A percentile compares a stretch with the other conserved stretches of the same genome.
These are phyloP conservation scores for Hypercompe scribonia DNA, from an alignment of 2,888 invertebrate species.

Conservation along the genomic window DNA sequence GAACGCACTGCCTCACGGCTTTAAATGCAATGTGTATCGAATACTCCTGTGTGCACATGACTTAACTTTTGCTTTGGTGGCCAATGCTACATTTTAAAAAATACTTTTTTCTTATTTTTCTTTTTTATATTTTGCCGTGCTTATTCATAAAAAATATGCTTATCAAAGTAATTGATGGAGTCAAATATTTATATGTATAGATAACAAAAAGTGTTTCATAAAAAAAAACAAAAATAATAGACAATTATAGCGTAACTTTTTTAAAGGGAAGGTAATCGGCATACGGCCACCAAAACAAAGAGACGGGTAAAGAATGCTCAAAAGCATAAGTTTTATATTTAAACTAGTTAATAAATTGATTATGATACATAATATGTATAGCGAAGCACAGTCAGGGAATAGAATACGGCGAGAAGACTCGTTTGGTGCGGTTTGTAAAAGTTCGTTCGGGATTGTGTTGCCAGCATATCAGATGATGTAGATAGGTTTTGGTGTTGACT, in stretches of 20 bases:
- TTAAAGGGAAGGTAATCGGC: slow-evolving; percentile 16
- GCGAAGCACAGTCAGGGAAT: slow-evolving; percentile 52
- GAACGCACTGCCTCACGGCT: slow-evolving; percentile 44
- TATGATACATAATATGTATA: slow-evolving; percentile 52
- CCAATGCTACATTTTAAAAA: slow-evolving; percentile 15
- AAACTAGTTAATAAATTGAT: slow-evolving; percentile 58
- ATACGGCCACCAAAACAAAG: slow-evolving; percentile 46
- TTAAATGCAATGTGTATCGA: slow-evolving; percentile 42
- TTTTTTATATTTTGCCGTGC: not conserved
- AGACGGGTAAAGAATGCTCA: slow-evolving; percentile 56
- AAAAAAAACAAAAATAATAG: not conserved
- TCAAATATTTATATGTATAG: not conserved
- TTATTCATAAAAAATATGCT: too few species aligned
- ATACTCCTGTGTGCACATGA: slow-evolving; percentile 52
- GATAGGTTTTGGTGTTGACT: slow-evolving; percentile 82
- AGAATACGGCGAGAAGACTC: slow-evolving; percentile 34
- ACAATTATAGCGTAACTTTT: not conserved
- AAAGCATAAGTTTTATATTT: slow-evolving; percentile 60
- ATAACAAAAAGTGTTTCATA: not conserved
- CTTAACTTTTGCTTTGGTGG: slow-evolving; percentile 46
- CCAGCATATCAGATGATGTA: slow-evolving; percentile 81
- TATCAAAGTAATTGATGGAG: not conserved
- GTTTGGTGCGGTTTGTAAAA: slow-evolving; percentile 42
- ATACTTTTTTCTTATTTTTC: not conserved
- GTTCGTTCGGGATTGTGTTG: slow-evolving; percentile 64